These are phyloP conservation scores for Eilema depressum DNA, from an alignment of 2,888 invertebrate species.

Conservation along the genomic window DNA sequence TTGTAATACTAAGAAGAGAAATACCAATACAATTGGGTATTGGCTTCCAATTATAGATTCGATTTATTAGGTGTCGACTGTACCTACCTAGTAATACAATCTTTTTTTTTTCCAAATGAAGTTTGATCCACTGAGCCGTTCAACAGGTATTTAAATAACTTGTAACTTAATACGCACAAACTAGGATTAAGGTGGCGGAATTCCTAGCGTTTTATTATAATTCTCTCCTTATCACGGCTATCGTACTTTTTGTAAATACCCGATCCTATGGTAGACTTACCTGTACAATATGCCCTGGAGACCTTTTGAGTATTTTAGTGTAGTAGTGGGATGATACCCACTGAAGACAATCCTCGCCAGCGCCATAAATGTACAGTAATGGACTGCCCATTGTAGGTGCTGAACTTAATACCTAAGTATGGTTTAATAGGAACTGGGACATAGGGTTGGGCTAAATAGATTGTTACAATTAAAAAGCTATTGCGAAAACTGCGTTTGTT, in stretches of 20 bases:
- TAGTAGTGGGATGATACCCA: not conserved
- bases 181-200: not conserved
- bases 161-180: not conserved
- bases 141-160: not conserved
- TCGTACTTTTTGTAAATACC: not conserved
- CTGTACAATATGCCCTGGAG: not conserved
- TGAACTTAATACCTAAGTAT: not conserved
- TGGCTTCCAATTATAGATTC: too few relatives aligned
- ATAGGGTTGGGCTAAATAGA: not conserved
- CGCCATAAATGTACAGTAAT: not conserved
- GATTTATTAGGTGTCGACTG: not conserved
- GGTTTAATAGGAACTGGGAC: not conserved
- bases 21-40: too few relatives aligned
- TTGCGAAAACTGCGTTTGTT: slow-evolving; percentile 1
- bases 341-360: not conserved
- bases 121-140: not conserved
- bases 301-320: not conserved
- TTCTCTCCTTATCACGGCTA: not conserved
- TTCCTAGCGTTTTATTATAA: not conserved
- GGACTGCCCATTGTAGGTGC: not conserved
- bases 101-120: not conserved
- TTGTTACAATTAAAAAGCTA: not conserved
- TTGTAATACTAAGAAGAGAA: not conserved
- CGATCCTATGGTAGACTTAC: not conserved
- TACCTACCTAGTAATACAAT: not conserved